A percentile compares a stretch with the other conserved stretches of the same genome.
Evolutionary conservation across 2,797 vertebrate species (phyloP).

Genomic region (Remorina albescens): DNA sequence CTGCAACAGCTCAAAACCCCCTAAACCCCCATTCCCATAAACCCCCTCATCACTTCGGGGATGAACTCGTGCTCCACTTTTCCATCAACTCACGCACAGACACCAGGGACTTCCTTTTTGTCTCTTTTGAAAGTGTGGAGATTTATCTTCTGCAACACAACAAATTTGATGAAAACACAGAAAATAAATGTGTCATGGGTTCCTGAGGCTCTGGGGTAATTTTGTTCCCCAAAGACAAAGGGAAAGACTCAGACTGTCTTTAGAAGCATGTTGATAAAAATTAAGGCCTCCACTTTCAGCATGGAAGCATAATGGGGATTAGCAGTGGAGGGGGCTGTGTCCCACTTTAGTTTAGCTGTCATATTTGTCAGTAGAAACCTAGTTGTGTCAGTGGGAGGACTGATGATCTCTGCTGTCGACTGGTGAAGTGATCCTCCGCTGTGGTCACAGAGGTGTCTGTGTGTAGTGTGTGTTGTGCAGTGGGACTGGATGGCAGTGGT

Average conservation of each 20-base stretch:
- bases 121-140: slow-evolving; percentile 36
- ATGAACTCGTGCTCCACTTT: slow-evolving; percentile 73
- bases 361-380: slow-evolving; percentile 38
- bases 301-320: slow-evolving; percentile 14
- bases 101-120: slow-evolving; percentile 69
- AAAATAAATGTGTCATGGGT: slow-evolving; percentile 30
- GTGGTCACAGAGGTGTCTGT: too few species aligned
- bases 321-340: slow-evolving; percentile 19
- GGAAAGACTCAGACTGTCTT: background rate
- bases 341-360: slow-evolving; percentile 48
- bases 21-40: slow-evolving; percentile 46
- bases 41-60: slow-evolving; percentile 37
- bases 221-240: slow-evolving; percentile 22
- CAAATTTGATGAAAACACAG: slow-evolving; percentile 40
- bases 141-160: slow-evolving; percentile 22
- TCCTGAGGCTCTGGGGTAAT: slow-evolving; percentile 33
- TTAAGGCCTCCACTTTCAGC: slow-evolving; percentile 32
- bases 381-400: slow-evolving; percentile 41
- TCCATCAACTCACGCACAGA: slow-evolving; percentile 31
- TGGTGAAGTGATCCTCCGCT: background rate
- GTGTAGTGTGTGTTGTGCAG: background rate
- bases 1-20: slow-evolving; percentile 38
- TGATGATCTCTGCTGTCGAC: background rate
- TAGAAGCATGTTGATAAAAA: slow-evolving; percentile 10
- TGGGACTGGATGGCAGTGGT: slow-evolving; percentile 8